phyloP scores from a whole-genome alignment of 2,888 invertebrate genomes.

The Cheiracanthium punctorium region DNA sequence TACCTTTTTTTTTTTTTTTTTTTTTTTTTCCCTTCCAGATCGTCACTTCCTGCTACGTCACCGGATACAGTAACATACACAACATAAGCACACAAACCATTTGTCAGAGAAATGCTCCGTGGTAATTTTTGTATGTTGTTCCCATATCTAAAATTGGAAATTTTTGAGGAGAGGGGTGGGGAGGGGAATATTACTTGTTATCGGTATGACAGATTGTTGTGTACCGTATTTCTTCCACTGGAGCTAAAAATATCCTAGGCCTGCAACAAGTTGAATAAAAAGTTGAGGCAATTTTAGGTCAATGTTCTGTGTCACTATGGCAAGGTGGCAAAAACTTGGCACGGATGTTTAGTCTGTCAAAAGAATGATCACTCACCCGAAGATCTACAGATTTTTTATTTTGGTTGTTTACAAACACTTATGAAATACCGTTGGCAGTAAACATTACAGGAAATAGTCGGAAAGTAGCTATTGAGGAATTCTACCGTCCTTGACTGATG shows the following conservation, averaged over 20 bases:
- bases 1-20: too few relatives aligned
- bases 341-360: neutral
- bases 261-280: neutral
- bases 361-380: too few relatives aligned
- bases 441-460: too few relatives aligned
- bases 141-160: neutral
- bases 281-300: slow-evolving; percentile 53
- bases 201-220: slow-evolving; percentile 6
- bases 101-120: neutral
- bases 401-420: neutral
- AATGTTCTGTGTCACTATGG: slow-evolving; percentile 65
- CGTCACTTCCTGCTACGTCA: slow-evolving; percentile 60
- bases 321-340: slow-evolving; percentile 26
- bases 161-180: too few relatives aligned
- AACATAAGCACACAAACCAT: slow-evolving; percentile 1
- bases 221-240: neutral
- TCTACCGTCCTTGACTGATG: too few relatives aligned
- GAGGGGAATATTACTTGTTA: neutral
- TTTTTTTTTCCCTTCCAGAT: too few relatives aligned
- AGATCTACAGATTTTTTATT: too few relatives aligned
- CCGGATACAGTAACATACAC: slow-evolving; percentile 37
- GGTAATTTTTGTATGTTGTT: neutral
- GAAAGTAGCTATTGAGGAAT: too few relatives aligned
- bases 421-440: too few relatives aligned
- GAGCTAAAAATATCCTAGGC: neutral